Base-by-base conservation (phyloP, 2,113 vertebrate genomes). In the Gnathonemus echidnorhynchus region DNA sequence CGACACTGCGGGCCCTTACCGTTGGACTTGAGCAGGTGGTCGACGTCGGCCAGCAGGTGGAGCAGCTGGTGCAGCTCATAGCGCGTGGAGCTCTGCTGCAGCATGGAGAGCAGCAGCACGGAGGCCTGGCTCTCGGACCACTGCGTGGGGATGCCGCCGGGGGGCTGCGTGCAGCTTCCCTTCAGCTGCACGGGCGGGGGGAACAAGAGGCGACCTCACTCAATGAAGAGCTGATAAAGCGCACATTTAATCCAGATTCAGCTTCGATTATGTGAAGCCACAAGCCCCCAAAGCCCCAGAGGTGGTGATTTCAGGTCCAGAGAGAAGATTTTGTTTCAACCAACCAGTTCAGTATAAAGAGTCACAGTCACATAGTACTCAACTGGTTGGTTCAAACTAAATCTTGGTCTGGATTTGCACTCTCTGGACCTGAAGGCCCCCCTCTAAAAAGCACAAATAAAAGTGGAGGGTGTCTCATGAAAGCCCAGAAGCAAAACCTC, bases 111-210 rank as follows among this genome's bases (percentile, higher is more conserved):
- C 17, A 98, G 94, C 39, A 99, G 96, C 53, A 97, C 95, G 0
- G 95, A 92, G 0, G 96, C 97, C 86, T 97, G 97, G 0, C 95
- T 93, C 90, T 97, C 96, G 91, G 98, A 39, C 98, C 98, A 99
- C 0, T 93, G 91, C 42, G 93, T 90, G 0, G 98, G 96, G 0
- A 96, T 87, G 1, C 86, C 31, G 0, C 93, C 11, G 0, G 91
- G 90, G 5, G 92, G 86, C 0, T 56, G 27, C 0, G 91, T 19
- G 0, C 90, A 89, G 0, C 91, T 90, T 0, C 56, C 93, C 86
- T 96, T 95, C 86, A 97, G 92, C 98, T 99, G 87, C 89, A 0
- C 6, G 11, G 88, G 19, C 77, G 5, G 87, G n/a, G 87, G 15
- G 87, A 24, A 90, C 3, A 89, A 27, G n/a, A 27, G 62, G n/a